phyloP scores from a whole-genome alignment of 2,888 invertebrate species.

The Luperina nickerlii region DNA sequence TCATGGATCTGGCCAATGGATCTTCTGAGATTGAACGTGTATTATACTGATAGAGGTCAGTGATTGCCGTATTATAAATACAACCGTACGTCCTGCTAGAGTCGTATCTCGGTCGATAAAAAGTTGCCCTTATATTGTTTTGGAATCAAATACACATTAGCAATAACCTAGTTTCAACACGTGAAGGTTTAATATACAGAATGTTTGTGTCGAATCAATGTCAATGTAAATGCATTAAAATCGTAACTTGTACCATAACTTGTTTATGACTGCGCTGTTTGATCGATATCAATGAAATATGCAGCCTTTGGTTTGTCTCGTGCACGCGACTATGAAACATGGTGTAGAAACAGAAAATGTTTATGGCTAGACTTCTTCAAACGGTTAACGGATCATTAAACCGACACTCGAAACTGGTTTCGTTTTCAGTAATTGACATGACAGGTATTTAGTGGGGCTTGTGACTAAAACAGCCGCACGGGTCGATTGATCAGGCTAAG shows the following conservation, averaged over 20 bases:
- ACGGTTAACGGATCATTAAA: background rate
- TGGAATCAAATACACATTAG: slow-evolving; percentile 55
- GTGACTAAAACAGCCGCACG: too few relatives aligned
- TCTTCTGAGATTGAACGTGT: too few relatives aligned
- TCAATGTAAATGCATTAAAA: slow-evolving; percentile 41
- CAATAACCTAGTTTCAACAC: slow-evolving; percentile 34
- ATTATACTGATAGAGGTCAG: too few relatives aligned
- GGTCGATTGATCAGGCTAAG: too few relatives aligned
- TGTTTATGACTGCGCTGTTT: slow-evolving; percentile 28
- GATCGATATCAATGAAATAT: slow-evolving; percentile 55
- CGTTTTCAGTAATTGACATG: background rate
- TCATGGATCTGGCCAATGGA: too few relatives aligned
- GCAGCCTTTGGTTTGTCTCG: slow-evolving; percentile 29
- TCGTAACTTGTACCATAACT: slow-evolving; percentile 23
- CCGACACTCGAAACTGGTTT: too few relatives aligned
- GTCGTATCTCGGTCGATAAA: slow-evolving; percentile 9
- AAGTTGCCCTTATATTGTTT: slow-evolving; percentile 25
- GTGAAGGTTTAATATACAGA: slow-evolving; percentile 36
- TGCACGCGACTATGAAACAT: slow-evolving; percentile 16
- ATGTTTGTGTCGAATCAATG: slow-evolving; percentile 34
- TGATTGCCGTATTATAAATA: slow-evolving; percentile 7
- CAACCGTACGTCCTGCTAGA: background rate
- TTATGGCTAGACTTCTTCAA: background rate
- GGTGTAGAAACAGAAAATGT: background rate
- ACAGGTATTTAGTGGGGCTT: background rate